These are phyloP conservation scores for Barnardius zonarius DNA, from an alignment of 2,113 vertebrate species.

Conservation along the genomic window DNA sequence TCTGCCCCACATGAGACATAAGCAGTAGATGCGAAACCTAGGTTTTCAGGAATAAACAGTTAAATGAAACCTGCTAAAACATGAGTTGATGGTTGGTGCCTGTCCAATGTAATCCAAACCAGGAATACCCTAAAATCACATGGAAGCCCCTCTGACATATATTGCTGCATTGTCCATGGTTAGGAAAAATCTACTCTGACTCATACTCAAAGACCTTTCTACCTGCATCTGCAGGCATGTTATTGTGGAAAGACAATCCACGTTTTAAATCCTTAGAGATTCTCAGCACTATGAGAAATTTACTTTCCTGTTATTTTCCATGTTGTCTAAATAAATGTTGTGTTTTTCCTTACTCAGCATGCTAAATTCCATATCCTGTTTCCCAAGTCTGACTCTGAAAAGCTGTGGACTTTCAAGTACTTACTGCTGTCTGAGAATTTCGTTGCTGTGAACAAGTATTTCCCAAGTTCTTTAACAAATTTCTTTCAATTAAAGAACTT, in stretches of 20 bases:
- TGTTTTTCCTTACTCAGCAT: neutral
- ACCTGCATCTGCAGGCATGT: neutral
- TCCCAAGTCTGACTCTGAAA: neutral
- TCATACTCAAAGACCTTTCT: neutral
- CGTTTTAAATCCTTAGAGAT: neutral
- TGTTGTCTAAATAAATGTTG: neutral
- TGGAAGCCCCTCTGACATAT: neutral
- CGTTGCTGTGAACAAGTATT: neutral
- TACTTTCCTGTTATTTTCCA: slow-evolving; percentile 17
- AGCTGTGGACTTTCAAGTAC: neutral
- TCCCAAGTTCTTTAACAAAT: neutral
- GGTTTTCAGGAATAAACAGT: neutral
- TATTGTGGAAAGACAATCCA: neutral
- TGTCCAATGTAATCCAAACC: neutral
- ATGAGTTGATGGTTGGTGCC: neutral
- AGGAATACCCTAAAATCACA: neutral
- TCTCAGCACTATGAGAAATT: neutral
- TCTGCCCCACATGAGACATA: neutral
- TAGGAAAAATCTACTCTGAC: neutral
- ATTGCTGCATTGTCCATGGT: neutral
- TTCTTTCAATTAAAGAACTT: neutral
- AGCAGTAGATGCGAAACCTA: neutral
- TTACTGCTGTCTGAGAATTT: neutral
- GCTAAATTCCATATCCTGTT: slow-evolving; percentile 1
- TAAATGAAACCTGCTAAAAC: neutral